Evolutionary conservation across 2,888 invertebrate genomes (phyloP), one percentile per base, ranked within the genome.

Genomic region (Eugnorisma glareosa): DNA sequence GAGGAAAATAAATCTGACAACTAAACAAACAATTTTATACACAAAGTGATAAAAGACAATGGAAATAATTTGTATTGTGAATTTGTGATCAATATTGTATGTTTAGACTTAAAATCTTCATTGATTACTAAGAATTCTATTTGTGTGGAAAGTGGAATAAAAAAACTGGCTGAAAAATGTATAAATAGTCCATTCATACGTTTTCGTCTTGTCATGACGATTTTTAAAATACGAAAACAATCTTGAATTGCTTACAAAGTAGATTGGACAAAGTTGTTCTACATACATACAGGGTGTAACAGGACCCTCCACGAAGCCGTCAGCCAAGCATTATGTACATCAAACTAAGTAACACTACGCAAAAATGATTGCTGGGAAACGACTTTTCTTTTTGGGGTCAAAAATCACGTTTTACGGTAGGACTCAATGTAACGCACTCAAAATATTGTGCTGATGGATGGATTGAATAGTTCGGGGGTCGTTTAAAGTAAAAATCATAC

Each of bases 61-160:
- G 7, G 40, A 5, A 40, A 40, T 28, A 28, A 18, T 15, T 64
- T 64, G 40, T 40, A 64, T 64, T 64, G 40, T 64, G n/a, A n/a
- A 18, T 0, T 64, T 64, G 40, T 64, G n/a, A n/a, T 28, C 0
- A n/a, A 40, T 35, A 61, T 40, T n/a, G 40, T 64, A 8, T 64
- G 64, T 64, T 40, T 64, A 10, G 64, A n/a, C 8, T 40, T 64
- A 1, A 64, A 40, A 64, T 40, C 40, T 64, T 40, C n/a, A 40
- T 64, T 64, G 64, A 64, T 40, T n/a, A 64, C 40, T 40, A 40
- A 64, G n/a, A n/a, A 64, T n/a, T 63, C 24, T n/a, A 37, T 37
- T 37, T 63, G 37, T 63, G 24, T 37, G 37, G 13, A 6, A 37
- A 37, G 3, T 24, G 37, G 37, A 24, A n/a, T n/a, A n/a, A 15